Percentiles rank a stretch among this genome's conserved stretches.
Conservation (phyloP, 2,113 vertebrate species). For the Periophthalmus modestus region DNA sequence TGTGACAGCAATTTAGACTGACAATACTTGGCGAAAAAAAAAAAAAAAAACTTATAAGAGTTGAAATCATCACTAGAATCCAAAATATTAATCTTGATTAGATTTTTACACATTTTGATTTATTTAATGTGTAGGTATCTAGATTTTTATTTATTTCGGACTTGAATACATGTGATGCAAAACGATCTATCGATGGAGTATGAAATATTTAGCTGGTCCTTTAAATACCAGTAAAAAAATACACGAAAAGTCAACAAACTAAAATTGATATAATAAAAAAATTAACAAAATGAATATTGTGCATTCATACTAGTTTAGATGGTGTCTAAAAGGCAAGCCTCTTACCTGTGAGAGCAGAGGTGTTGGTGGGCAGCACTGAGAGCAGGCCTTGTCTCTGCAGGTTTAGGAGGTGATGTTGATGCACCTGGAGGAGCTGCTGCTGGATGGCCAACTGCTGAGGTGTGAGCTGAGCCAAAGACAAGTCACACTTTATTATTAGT, state of each 20-base stretch:
- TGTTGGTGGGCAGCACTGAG: constrained; percentile 84
- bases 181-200: not conserved
- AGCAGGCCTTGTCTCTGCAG: constrained; percentile 95
- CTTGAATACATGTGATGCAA: too few relatives aligned
- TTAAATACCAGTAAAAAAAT: not conserved
- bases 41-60: not conserved
- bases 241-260: too few relatives aligned
- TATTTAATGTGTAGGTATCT: not conserved
- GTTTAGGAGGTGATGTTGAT: constrained; percentile 96
- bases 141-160: not conserved
- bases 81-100: too few relatives aligned
- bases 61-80: too few relatives aligned
- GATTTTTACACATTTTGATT: not conserved
- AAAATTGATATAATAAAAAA: too few relatives aligned
- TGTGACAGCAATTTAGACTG: not conserved
- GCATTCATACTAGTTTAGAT: too few relatives aligned
- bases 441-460: constrained; percentile 96
- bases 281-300: too few relatives aligned
- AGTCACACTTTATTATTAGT: not conserved
- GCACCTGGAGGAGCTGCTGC: constrained; percentile 97
- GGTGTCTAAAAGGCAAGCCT: not conserved
- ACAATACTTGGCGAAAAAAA: too few relatives aligned
- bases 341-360: constrained; percentile 82
- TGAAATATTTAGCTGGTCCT: not conserved
- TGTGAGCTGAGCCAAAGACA: constrained; percentile 78